Conservation (phyloP, 2,888 invertebrate genomes). For the Axea sp. region DNA sequence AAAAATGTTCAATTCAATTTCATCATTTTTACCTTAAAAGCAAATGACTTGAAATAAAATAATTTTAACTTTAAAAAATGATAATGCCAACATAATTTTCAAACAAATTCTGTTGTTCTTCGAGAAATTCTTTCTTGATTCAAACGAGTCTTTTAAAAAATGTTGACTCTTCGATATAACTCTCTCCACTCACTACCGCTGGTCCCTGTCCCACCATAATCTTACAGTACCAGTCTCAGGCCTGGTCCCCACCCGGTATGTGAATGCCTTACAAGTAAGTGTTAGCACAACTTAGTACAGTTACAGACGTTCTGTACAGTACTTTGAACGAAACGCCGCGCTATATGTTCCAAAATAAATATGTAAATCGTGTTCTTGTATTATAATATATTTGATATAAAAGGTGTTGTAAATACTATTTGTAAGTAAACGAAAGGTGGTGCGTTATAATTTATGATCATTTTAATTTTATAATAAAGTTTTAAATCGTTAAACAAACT, state of each 20-base stretch:
- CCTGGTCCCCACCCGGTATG: conserved; percentile 58
- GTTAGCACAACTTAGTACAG: conserved; percentile 59
- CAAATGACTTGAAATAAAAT: no score
- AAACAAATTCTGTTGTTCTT: no score
- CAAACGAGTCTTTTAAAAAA: no score
- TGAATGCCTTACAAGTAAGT: conserved; percentile 62
- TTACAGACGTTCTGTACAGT: conserved; percentile 52
- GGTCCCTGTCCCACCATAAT: conserved; percentile 25
- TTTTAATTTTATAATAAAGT: no score
- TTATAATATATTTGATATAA: neutral
- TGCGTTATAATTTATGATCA: no score
- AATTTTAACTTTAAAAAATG: no score
- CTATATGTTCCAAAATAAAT: conserved; percentile 18
- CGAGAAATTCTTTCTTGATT: neutral
- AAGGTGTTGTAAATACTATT: neutral
- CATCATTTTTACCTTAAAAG: no score
- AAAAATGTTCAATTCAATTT: no score
- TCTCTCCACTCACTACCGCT: conserved; percentile 31
- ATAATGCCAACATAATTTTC: no score
- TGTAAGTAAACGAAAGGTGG: neutral
- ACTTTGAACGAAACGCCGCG: conserved; percentile 46
- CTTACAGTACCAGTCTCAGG: conserved; percentile 50
- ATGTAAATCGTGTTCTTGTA: neutral
- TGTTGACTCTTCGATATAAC: conserved; percentile 17
- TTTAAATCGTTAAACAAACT: neutral